Evolutionary conservation across 2,113 vertebrate species (phyloP), one percentile per base, ranked within the genome.

Genomic region (Anolis carolinensis): DNA sequence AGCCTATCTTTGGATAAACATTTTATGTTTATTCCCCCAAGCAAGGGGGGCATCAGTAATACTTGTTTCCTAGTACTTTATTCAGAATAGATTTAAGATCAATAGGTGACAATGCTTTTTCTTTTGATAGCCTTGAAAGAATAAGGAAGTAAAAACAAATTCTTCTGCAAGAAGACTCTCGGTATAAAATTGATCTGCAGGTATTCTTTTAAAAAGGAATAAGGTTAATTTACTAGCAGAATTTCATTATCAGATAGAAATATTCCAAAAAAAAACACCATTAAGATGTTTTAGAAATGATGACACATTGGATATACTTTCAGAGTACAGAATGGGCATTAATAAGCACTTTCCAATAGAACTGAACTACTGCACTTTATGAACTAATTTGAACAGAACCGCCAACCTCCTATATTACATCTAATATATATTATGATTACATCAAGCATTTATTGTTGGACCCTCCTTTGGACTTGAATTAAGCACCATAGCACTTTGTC

Each of bases 221-320:
- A 13, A 77, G 50, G 39, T 0, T 59, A 87, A 83, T 8, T 44
- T 86, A 7, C 71, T 27, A 74, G 73, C 14, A 9, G 30, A 79
- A 27, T 7, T 87, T 4, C 20, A 0, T 16, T 30, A 93, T 67
- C 86, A 89, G 39, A 20, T 55, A 21, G 80, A 91, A 90, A 68
- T 21, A 86, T 59, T 90, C 77, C 48, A 79, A 48, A 89, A 87
- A n/a, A 81, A 14, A 59, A 75, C 0, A 59, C 23, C 83, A 25
- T 90, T 55, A 67, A 71, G 34, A 77, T 79, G 79, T 77, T 59
- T 30, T n/a, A 21, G 88, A 93, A 91, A 63, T 91, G 92, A 78
- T 20, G 50, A 48, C 89, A 93, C 50, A 73, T 39, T 70, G 48
- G 72, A 44, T 44, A 44, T 44, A 2, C 39, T 44, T n/a, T n/a